Base-by-base conservation (phyloP, 2,113 vertebrate species). In the Nesoenas mayeri region DNA sequence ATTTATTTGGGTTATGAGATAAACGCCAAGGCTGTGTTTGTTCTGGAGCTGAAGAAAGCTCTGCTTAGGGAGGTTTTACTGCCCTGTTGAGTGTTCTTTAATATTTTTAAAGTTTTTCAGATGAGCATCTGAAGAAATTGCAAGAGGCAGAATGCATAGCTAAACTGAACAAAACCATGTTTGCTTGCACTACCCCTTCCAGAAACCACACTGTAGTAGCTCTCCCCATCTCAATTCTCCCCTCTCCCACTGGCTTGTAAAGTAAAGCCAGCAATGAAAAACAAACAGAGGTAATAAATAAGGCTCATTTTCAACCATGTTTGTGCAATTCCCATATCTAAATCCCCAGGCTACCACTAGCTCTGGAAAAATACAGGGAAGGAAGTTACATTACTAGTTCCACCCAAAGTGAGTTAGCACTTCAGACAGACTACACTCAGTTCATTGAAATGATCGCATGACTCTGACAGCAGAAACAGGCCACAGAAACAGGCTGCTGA, bases 301-400 rank as follows among this genome's bases (percentile, higher is more conserved):
- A 88, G 57, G 51, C 47, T 57, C 21, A 0, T 70, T 92, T 86
- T 88, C 3, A 0, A 80, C 83, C 50, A 28, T 1, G 10, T 69
- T 96, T 89, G 91, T 89, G 92, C 71, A 94, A 82, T 96, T 96
- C 80, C 93, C 89, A 9, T 90, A 96, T 95, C 91, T 96, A 95
- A 96, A 90, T 96, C 95, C 89, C 91, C 74, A 94, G 91, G 86
- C 93, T 93, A 79, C 81, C 84, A 85, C 79, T 73, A 78, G 79
- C 89, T 95, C 77, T 95, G 84, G 91, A 95, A 97, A 96, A 97
- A 97, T 91, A 97, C 93, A 89, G 86, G 95, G 87, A 95, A 97
- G 95, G 95, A 97, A 97, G 96, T 94, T 91, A 81, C 92, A 91
- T 95, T 95, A 92, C 72, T 47, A 95, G 91, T 93, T 95, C 94